Base-by-base conservation (phyloP, 37 sponge, comb jelly and placozoan species). In the Theonella swinhoei region DNA sequence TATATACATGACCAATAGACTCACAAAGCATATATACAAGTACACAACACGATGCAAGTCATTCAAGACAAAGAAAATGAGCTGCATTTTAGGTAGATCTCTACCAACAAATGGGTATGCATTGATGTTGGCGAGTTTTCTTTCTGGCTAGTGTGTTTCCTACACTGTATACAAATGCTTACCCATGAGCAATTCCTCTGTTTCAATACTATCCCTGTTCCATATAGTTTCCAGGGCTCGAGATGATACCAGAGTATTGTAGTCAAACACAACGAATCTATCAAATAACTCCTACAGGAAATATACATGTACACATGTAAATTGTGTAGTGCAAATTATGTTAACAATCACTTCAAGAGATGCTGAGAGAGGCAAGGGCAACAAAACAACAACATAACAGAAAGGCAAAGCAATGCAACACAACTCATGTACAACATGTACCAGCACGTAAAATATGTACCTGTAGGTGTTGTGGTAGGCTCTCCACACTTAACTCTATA, bases 201-300 rank as follows among this genome's bases (percentile, higher is more conserved):
- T 74, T 34, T 82, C 72, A 32, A 83, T 3, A 1, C 25, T 41
- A 32, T 91, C 87, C 31, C 33, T 47, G 32, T 72, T 63, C 91
- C 91, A 91, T 7, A 87, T 59, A 20, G 75, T 82, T 2, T 72
- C 87, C 61, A 91, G 84, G 0, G 68, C 88, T 33, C 74, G 64
- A 4, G 71, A 11, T 0, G 88, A 29, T n/a, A 93, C 72, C 3
- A 79, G 68, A n/a, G 71, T 43, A 58, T 90, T 84, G 32, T 86
- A 68, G 40, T 93, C 94, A 79, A 93, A 86, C 40, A 87, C 79
- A 2, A 89, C 94, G 24, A 93, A 40, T 39, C 40, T 58, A 4
- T 86, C 59, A 77, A 87, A 92, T 30, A 42, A 71, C 14, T 82
- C 43, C 70, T 47, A 14, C 54, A 47, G 14, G n/a, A 47, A 47